Percentiles rank a stretch among this genome's conserved stretches.
These are phyloP conservation scores for Penaeus monodon DNA, from an alignment of 2,888 invertebrate species.

Conservation along the genomic window DNA sequence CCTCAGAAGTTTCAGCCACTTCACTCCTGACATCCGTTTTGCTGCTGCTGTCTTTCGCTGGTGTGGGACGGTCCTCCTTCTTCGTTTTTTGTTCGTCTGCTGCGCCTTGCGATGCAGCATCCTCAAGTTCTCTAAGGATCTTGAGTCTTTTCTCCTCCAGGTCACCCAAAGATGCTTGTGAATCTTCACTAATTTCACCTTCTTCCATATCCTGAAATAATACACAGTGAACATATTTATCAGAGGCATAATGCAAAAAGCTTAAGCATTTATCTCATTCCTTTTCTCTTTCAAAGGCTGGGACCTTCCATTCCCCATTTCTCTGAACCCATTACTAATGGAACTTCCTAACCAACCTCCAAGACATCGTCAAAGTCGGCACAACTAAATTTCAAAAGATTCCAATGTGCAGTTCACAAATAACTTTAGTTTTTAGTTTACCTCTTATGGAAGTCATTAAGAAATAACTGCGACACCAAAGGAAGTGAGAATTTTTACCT, in stretches of 20 bases:
- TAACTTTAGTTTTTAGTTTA: no score
- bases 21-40: not conserved
- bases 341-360: no score
- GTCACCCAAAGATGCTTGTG: conserved; percentile 26
- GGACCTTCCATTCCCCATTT: no score
- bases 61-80: not conserved
- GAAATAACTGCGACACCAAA: no score
- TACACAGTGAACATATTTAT: not conserved
- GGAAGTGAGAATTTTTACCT: not conserved
- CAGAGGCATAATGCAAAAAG: not conserved
- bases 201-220: conserved; percentile 33
- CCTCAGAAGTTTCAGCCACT: conserved; percentile 17
- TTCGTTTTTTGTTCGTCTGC: not conserved
- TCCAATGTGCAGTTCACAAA: no score
- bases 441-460: not conserved
- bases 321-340: no score
- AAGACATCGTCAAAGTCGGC: no score
- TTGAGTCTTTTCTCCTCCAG: conserved; percentile 35
- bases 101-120: not conserved
- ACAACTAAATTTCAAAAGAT: no score
- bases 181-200: conserved; percentile 47
- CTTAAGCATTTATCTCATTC: not conserved
- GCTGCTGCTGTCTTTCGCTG: not conserved
- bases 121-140: conserved; percentile 32
- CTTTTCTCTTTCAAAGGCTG: not conserved